Evolutionary conservation across 2,888 invertebrate genomes (phyloP), one percentile per base, ranked within the genome.

Genomic region (Nebria brevicollis): DNA sequence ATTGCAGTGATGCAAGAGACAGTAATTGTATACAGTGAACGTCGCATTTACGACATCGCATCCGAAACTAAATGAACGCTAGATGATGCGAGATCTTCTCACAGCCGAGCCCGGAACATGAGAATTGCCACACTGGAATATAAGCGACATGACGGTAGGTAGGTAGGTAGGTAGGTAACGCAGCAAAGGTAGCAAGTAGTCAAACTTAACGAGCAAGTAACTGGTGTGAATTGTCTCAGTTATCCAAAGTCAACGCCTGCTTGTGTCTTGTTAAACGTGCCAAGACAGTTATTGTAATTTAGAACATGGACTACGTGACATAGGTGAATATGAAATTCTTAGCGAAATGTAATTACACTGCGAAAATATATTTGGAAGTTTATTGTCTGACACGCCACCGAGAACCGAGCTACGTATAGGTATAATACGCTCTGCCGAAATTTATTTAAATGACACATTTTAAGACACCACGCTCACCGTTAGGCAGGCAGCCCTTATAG

Each of bases 311-410:
- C 75, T 70, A 43, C 82, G 82, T 83, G 83, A 83, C 83, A 83
- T 83, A 83, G 83, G 83, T 83, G 83, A 80, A 84, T 84, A 84
- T 84, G 84, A 84, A 84, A 84, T 84, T 84, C 84, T 84, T 84
- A 84, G 83, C 73, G 80, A 77, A 54, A 82, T 81, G 83, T 84
- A 84, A 84, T 84, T 84, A 83, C 83, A 83, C 82, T 81, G 74
- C 72, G 83, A 83, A 84, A 84, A 84, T 84, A 83, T 84, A 83
- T 83, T 83, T 76, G 80, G 83, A 82, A 82, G 83, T 83, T 83
- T 83, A 83, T 83, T 83, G 83, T 75, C 75, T 66, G 79, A 68
- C 66, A 79, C 79, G 74, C 73, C 64, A 25, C 43, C 72, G 34
- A 34, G 34, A 34, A 34, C 34, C 34, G 34, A 34, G 34, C 34